phyloP scores from a whole-genome alignment of 2,797 vertebrate genomes.

The Pelochelys cantorii region DNA sequence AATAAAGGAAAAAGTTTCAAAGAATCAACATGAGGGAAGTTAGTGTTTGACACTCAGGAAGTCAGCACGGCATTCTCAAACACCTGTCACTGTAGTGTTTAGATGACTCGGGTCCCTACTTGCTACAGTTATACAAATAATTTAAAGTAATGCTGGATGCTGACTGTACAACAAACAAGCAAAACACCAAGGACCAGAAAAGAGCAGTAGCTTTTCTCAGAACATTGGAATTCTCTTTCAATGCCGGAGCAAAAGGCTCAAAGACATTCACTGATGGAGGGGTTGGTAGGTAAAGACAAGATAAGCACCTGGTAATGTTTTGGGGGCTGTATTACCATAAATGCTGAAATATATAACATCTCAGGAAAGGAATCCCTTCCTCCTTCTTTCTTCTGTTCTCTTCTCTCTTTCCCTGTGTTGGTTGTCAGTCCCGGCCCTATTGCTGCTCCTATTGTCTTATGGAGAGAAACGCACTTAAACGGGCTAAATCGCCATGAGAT shows the following conservation, averaged over 20 bases:
- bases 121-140: background rate
- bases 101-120: background rate
- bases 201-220: background rate
- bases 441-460: background rate
- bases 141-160: background rate
- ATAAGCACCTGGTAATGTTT: background rate
- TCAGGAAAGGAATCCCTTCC: background rate
- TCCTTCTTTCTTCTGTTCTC: background rate
- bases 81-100: background rate
- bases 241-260: background rate
- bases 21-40: background rate
- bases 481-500: background rate
- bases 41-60: background rate
- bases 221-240: background rate
- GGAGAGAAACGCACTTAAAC: background rate
- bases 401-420: background rate
- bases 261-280: background rate
- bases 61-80: background rate
- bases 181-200: background rate
- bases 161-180: background rate
- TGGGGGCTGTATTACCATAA: background rate
- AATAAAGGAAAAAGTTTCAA: background rate
- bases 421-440: background rate
- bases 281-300: background rate
- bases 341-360: background rate